phyloP scores from a whole-genome alignment of 2,113 vertebrate genomes.

The Sylvilagus bachmani region DNA sequence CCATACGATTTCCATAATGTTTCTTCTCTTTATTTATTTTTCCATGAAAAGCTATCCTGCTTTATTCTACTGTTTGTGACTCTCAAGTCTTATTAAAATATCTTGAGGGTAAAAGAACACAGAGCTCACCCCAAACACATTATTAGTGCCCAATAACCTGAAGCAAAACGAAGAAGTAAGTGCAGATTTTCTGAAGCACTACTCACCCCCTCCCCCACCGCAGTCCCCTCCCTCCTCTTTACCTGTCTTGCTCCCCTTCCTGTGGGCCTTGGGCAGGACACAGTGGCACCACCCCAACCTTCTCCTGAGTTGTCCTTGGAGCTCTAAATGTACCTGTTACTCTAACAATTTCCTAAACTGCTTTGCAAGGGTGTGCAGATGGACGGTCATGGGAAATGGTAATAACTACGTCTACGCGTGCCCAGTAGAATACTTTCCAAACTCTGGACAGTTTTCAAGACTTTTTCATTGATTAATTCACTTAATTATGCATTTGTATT shows the following conservation, averaged over 20 bases:
- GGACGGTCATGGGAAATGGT: neutral
- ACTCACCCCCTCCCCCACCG: neutral
- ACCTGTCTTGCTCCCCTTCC: neutral
- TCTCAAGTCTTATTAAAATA: constrained; percentile 52
- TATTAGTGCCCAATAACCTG: constrained; percentile 23
- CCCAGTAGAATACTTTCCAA: neutral
- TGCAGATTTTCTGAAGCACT: neutral
- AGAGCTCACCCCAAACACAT: neutral
- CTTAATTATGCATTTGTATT: neutral
- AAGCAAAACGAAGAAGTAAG: neutral
- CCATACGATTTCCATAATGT: constrained; percentile 47
- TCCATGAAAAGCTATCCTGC: constrained; percentile 27
- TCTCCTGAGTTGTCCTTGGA: neutral
- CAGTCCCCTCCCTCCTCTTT: neutral
- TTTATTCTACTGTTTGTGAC: neutral
- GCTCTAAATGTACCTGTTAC: neutral
- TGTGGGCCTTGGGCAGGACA: neutral
- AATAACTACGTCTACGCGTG: neutral
- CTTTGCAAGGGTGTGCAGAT: neutral
- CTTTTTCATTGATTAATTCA: constrained; percentile 25
- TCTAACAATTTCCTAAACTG: neutral
- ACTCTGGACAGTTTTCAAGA: neutral
- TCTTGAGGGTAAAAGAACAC: constrained; percentile 41
- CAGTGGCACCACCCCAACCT: neutral
- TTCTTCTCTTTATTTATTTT: constrained; percentile 55